Percentiles rank a stretch among this genome's conserved stretches.
These are phyloP conservation scores for Varanus komodoensis DNA, from an alignment of 2,113 vertebrate species.

Conservation along the genomic window DNA sequence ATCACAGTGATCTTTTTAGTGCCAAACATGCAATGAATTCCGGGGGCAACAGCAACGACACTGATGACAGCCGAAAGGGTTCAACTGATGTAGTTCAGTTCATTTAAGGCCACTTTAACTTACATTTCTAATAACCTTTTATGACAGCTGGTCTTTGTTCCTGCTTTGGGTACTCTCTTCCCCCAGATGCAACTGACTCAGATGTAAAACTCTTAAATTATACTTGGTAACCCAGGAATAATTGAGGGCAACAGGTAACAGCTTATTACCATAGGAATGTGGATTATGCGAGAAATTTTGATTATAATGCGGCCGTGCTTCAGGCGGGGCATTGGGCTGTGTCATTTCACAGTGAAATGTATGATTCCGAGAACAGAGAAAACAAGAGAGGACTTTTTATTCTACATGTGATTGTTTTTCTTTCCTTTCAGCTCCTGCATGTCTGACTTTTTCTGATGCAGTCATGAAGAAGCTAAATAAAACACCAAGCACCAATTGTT, in stretches of 20 bases:
- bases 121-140: slow-evolving; percentile 22
- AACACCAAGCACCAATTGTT: slow-evolving; percentile 11
- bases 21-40: neutral
- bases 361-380: neutral
- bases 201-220: slow-evolving; percentile 7
- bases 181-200: neutral
- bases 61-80: accelerated
- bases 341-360: accelerated
- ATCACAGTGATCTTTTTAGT: accelerated
- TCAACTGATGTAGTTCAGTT: neutral
- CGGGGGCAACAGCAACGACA: neutral
- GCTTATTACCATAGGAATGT: accelerated
- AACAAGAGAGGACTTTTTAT: accelerated
- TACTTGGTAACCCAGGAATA: neutral
- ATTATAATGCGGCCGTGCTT: neutral
- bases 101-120: neutral
- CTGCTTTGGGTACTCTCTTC: neutral
- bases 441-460: neutral
- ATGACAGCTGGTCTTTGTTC: slow-evolving; percentile 3
- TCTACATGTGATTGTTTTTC: too few relatives aligned
- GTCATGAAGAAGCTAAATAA: accelerated
- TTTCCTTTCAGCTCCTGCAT: accelerated
- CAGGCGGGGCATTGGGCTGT: accelerated
- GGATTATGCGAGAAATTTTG: neutral
- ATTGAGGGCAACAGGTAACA: slow-evolving; percentile 42